phyloP scores from a whole-genome alignment of 2,113 vertebrate genomes.

The Pontoporia blainvillei region DNA sequence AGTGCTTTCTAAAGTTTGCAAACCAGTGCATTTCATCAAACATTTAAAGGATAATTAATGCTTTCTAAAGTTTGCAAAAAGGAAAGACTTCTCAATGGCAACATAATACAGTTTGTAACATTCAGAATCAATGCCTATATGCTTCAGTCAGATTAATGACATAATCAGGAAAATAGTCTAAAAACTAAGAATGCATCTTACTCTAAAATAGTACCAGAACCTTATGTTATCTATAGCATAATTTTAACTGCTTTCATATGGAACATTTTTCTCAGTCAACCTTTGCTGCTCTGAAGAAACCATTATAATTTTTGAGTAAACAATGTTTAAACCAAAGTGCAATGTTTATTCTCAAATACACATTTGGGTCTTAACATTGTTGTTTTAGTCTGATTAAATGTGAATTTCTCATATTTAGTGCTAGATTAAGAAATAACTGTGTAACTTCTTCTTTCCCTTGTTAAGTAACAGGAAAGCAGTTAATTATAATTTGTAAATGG shows the following conservation, averaged over 20 bases:
- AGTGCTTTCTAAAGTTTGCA: not conserved
- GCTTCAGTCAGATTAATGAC: not conserved
- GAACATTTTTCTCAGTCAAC: not conserved
- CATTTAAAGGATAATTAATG: no score
- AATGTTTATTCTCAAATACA: conserved; percentile 26
- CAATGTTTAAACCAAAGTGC: not conserved
- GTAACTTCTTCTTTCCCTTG: not conserved
- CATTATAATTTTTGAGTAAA: conserved; percentile 31
- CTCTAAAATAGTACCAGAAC: not conserved
- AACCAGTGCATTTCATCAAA: no score
- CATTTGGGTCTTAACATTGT: not conserved
- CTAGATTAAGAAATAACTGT: not conserved
- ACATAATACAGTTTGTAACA: not conserved
- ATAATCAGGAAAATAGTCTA: not conserved
- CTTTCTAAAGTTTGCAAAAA: conserved; percentile 11
- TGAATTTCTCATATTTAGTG: not conserved
- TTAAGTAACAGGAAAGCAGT: not conserved
- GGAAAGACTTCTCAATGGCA: not conserved
- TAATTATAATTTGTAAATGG: not conserved
- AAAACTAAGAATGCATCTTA: not conserved
- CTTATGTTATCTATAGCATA: not conserved
- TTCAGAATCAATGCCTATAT: not conserved
- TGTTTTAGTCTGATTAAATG: conserved; percentile 30
- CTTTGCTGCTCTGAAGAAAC: not conserved
- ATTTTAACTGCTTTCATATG: conserved; percentile 21